phyloP scores from a whole-genome alignment of 2,797 vertebrate genomes.

The Lycodopsis pacificus region DNA sequence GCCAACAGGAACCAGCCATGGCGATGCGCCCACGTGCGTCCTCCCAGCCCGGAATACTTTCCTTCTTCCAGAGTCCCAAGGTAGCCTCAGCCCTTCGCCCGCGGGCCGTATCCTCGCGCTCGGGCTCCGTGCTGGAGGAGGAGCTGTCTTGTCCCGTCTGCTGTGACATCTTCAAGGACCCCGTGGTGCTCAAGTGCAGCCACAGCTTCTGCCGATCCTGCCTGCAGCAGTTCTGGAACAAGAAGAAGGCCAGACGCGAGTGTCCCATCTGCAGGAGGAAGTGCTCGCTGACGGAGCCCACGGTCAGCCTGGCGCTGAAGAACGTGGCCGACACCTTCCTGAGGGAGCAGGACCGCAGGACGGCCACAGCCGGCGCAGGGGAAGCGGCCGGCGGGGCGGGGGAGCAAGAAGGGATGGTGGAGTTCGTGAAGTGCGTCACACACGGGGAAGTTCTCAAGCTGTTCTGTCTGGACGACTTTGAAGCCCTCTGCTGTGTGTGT shows the following conservation, averaged over 20 bases:
- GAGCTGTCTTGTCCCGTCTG: conserved; percentile 86
- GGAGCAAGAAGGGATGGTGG: background rate
- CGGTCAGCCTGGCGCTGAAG: conserved; percentile 85
- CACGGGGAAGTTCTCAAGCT: conserved; percentile 84
- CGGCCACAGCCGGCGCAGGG: fast-evolving
- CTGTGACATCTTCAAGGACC: conserved; percentile 86
- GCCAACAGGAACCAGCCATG: conserved; percentile 62
- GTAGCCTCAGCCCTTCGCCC: conserved; percentile 60
- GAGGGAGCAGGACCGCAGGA: conserved; percentile 70
- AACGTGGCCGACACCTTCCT: conserved; percentile 84
- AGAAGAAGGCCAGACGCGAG: conserved; percentile 81
- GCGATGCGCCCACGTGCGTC: conserved; percentile 81
- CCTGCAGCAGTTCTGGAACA: conserved; percentile 86
- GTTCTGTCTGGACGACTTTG: conserved; percentile 82
- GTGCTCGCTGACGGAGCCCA: conserved; percentile 84
- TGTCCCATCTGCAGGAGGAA: conserved; percentile 85
- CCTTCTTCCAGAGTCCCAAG: conserved; percentile 72
- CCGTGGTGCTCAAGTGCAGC: conserved; percentile 87
- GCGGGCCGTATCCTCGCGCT: conserved; percentile 74
- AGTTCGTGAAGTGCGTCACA: conserved; percentile 65
- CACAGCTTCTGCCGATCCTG: conserved; percentile 87
- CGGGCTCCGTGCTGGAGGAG: conserved; percentile 79
- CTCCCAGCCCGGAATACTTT: conserved; percentile 82
- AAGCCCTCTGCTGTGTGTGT: conserved; percentile 85
- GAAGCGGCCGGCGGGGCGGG: background rate